Evolutionary conservation across 2,113 vertebrate species (phyloP).

Genomic region (Passer montanus): DNA sequence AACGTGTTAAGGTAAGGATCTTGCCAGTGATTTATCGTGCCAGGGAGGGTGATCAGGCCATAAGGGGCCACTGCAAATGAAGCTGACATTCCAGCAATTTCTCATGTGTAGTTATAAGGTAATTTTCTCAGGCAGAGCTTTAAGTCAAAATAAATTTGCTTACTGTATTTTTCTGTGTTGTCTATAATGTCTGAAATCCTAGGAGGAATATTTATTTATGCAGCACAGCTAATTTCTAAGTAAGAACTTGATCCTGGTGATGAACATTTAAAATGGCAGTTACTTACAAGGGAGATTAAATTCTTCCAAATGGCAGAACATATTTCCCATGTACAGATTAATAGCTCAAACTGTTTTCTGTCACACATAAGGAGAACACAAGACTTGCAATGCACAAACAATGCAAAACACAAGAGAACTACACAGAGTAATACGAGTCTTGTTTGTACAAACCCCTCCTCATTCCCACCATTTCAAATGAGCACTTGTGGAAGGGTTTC

Average conservation of each 20-base stretch:
- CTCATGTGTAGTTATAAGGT: slow-evolving; percentile 69
- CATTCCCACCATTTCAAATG: neutral
- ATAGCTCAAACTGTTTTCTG: neutral
- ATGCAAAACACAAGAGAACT: neutral
- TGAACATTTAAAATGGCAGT: slow-evolving; percentile 19
- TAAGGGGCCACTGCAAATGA: slow-evolving; percentile 76
- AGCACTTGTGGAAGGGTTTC: slow-evolving; percentile 13
- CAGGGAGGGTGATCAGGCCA: slow-evolving; percentile 80
- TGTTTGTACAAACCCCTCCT: slow-evolving; percentile 32
- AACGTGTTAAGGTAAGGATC: slow-evolving; percentile 90
- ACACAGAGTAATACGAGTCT: neutral
- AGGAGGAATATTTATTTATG: slow-evolving; percentile 13
- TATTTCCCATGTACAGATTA: neutral
- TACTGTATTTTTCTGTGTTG: slow-evolving; percentile 57
- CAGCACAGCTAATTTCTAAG: neutral
- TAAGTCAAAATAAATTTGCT: slow-evolving; percentile 57
- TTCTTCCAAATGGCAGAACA: slow-evolving; percentile 10
- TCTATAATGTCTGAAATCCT: neutral
- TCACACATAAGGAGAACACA: neutral
- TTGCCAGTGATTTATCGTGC: slow-evolving; percentile 93
- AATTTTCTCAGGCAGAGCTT: slow-evolving; percentile 65
- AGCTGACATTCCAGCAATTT: slow-evolving; percentile 76
- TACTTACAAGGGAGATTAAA: neutral
- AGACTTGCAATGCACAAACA: neutral
- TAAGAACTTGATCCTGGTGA: neutral